Percentiles rank a stretch among this genome's conserved stretches.
Conservation (phyloP, 2,113 vertebrate species). For the Archocentrus centrarchus region DNA sequence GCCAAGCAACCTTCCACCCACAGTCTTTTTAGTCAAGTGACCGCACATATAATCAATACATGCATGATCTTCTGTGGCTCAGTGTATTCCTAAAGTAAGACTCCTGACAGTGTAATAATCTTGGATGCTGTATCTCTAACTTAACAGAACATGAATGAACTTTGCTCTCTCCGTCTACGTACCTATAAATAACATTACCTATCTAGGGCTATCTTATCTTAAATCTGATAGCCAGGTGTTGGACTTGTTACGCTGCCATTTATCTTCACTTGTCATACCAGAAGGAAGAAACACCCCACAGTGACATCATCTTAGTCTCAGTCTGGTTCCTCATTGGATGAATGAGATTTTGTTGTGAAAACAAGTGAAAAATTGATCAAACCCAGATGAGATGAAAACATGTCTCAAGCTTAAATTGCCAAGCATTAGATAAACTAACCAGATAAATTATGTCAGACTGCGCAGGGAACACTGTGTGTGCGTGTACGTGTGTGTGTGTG, state of each 20-base stretch:
- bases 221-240: slow-evolving; percentile 82
- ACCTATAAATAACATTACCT: slow-evolving; percentile 26
- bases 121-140: not conserved
- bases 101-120: slow-evolving; percentile 8
- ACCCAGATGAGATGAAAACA: not conserved
- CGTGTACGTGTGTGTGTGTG: not conserved
- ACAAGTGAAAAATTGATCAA: not conserved
- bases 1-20: slow-evolving; percentile 50
- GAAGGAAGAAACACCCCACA: not conserved
- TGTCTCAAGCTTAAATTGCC: not conserved
- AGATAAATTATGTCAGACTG: not conserved
- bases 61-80: not conserved
- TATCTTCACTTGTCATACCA: slow-evolving; percentile 69
- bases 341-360: not conserved
- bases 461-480: not conserved
- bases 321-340: not conserved
- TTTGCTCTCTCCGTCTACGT: slow-evolving; percentile 25
- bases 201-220: slow-evolving; percentile 57
- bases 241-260: slow-evolving; percentile 60
- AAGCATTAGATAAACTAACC: not conserved
- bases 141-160: not conserved
- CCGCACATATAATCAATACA: not conserved
- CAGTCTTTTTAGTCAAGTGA: slow-evolving; percentile 40
- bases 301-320: slow-evolving; percentile 35
- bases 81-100: not conserved